These are phyloP conservation scores for Erebia aethiops DNA, from an alignment of 2,888 invertebrate genomes.

Conservation along the genomic window DNA sequence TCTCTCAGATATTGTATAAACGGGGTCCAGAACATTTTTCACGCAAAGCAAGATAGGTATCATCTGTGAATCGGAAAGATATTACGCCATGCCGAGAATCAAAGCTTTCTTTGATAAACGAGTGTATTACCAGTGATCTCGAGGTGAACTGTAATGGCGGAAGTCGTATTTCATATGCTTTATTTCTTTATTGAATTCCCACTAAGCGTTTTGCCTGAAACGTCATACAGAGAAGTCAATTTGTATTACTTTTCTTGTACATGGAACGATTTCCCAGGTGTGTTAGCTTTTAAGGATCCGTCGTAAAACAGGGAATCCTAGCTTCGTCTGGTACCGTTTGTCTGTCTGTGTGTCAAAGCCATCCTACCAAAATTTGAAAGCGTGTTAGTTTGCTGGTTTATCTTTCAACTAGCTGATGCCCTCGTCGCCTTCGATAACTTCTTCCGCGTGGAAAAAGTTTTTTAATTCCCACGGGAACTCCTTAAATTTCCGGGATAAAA, in stretches of 20 bases:
- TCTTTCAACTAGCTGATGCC: too few relatives aligned
- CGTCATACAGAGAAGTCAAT: background rate
- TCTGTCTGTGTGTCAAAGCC: too few relatives aligned
- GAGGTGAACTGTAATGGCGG: background rate
- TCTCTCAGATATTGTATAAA: background rate
- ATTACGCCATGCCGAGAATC: background rate
- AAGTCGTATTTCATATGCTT: background rate
- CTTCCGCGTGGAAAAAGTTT: too few relatives aligned
- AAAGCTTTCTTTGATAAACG: conserved; percentile 6
- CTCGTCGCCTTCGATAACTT: too few relatives aligned
- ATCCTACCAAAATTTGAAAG: too few relatives aligned
- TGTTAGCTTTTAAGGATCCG: too few relatives aligned
- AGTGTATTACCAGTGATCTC: background rate
- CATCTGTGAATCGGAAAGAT: background rate
- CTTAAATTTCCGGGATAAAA: too few relatives aligned
- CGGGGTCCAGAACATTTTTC: background rate
- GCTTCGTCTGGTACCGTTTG: too few relatives aligned
- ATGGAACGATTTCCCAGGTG: background rate
- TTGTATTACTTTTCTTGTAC: background rate
- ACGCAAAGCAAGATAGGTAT: conserved; percentile 17
- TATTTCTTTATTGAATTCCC: conserved; percentile 5
- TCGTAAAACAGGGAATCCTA: too few relatives aligned
- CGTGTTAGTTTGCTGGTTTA: too few relatives aligned
- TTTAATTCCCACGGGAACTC: too few relatives aligned
- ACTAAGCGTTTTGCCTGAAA: background rate